Percentiles rank a stretch among this genome's conserved stretches.
Conservation (phyloP, 2,888 invertebrate genomes). For the Apodemia duryi region DNA sequence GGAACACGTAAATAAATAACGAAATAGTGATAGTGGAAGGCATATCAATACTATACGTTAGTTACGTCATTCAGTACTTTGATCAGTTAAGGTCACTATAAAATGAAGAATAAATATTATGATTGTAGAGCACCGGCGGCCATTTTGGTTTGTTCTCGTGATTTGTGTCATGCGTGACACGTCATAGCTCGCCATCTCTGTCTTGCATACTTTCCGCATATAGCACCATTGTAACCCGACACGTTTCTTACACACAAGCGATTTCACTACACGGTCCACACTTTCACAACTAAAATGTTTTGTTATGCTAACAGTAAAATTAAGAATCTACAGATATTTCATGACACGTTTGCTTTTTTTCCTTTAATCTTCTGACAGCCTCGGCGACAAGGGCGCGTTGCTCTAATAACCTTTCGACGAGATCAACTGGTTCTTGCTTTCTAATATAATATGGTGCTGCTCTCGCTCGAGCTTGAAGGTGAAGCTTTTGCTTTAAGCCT, state of each 20-base stretch:
- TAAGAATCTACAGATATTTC: slow-evolving; percentile 75
- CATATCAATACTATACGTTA: slow-evolving; percentile 54
- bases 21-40: slow-evolving; percentile 43
- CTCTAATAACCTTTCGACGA: slow-evolving; percentile 69
- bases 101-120: slow-evolving; percentile 78
- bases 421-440: slow-evolving; percentile 76
- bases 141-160: slow-evolving; percentile 78
- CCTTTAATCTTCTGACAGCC: slow-evolving; percentile 73
- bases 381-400: slow-evolving; percentile 76
- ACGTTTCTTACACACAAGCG: slow-evolving; percentile 77
- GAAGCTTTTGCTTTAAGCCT: slow-evolving; percentile 75
- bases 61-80: slow-evolving; percentile 77
- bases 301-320: slow-evolving; percentile 54
- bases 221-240: slow-evolving; percentile 80
- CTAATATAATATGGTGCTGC: slow-evolving; percentile 75
- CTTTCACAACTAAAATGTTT: slow-evolving; percentile 78
- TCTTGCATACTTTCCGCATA: slow-evolving; percentile 75
- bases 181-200: slow-evolving; percentile 70
- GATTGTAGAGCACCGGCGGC: slow-evolving; percentile 75
- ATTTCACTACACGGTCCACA: slow-evolving; percentile 78
- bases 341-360: slow-evolving; percentile 72
- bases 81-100: slow-evolving; percentile 76
- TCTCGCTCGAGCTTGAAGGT: slow-evolving; percentile 72
- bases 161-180: slow-evolving; percentile 72
- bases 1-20: slow-evolving; percentile 39